These are phyloP conservation scores for Pionites leucogaster DNA, from an alignment of 2,113 vertebrate genomes.

Conservation along the genomic window DNA sequence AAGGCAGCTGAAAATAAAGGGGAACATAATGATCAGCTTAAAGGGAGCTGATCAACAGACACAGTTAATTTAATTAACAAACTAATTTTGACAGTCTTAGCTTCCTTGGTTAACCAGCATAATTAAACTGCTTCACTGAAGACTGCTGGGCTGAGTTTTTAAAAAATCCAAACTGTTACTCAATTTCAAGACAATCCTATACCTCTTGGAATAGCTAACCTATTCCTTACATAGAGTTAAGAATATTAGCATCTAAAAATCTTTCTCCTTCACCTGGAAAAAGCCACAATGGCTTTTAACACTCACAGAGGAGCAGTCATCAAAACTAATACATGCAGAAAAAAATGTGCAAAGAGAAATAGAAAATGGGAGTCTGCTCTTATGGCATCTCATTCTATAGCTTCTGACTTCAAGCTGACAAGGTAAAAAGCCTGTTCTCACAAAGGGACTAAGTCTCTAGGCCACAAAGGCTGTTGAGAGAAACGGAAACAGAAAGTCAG, in stretches of 20 bases:
- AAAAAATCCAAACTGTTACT: background rate
- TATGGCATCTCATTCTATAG: background rate
- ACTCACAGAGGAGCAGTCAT: background rate
- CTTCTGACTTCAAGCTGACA: background rate
- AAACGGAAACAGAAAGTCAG: background rate
- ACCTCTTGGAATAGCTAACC: background rate
- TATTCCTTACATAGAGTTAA: background rate
- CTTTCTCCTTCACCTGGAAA: background rate
- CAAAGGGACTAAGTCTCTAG: background rate
- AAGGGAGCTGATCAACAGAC: background rate
- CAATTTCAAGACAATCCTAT: background rate
- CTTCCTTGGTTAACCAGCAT: background rate
- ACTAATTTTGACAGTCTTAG: background rate
- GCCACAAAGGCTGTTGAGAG: background rate
- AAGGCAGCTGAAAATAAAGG: background rate
- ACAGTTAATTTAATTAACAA: background rate
- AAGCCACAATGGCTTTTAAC: background rate
- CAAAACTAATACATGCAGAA: background rate
- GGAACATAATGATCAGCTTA: background rate
- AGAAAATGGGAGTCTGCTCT: background rate
- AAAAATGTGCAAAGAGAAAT: background rate
- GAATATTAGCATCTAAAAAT: background rate
- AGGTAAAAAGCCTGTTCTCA: background rate
- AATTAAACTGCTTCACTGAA: background rate
- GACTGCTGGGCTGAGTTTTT: background rate